Percentiles rank a stretch among this genome's conserved stretches.
Conservation (phyloP, 2,888 invertebrate species). For the Melolontha melolontha region DNA sequence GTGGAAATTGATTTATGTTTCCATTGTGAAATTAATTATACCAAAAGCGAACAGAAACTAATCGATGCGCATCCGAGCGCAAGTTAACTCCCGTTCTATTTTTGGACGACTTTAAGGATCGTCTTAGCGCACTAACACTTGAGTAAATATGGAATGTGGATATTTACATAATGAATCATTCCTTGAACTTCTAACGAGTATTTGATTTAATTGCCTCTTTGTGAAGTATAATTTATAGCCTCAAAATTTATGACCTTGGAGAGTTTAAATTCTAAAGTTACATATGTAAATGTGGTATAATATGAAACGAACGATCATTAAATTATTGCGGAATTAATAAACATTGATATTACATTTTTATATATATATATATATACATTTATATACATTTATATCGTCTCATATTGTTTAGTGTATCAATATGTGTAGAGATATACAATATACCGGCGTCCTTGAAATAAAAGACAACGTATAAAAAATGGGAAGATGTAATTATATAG, state of each 20-base stretch:
- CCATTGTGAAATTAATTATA: constrained; percentile 40
- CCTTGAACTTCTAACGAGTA: constrained; percentile 30
- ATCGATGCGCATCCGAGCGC: constrained; percentile 39
- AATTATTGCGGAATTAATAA: too few relatives aligned
- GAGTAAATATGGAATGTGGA: constrained; percentile 38
- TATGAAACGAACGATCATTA: too few relatives aligned
- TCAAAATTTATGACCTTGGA: constrained; percentile 17
- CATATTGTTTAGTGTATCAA: too few relatives aligned
- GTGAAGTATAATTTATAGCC: constrained; percentile 19
- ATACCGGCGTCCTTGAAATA: too few relatives aligned
- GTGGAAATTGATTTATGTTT: constrained; percentile 38
- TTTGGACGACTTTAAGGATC: constrained; percentile 21
- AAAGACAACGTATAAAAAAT: too few relatives aligned
- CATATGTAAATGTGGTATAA: too few relatives aligned
- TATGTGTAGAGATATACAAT: too few relatives aligned
- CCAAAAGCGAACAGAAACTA: constrained; percentile 34
- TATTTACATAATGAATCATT: constrained; percentile 38
- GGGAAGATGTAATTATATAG: too few relatives aligned
- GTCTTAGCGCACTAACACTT: constrained; percentile 23
- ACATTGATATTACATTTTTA: too few relatives aligned
- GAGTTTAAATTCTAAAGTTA: constrained; percentile 10
- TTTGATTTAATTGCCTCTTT: constrained; percentile 35
- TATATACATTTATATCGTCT: too few relatives aligned
- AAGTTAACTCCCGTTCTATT: constrained; percentile 33
- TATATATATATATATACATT: too few relatives aligned